These are phyloP conservation scores for Hippocampus guttulatus DNA, from an alignment of 2,113 vertebrate genomes.

Conservation along the genomic window DNA sequence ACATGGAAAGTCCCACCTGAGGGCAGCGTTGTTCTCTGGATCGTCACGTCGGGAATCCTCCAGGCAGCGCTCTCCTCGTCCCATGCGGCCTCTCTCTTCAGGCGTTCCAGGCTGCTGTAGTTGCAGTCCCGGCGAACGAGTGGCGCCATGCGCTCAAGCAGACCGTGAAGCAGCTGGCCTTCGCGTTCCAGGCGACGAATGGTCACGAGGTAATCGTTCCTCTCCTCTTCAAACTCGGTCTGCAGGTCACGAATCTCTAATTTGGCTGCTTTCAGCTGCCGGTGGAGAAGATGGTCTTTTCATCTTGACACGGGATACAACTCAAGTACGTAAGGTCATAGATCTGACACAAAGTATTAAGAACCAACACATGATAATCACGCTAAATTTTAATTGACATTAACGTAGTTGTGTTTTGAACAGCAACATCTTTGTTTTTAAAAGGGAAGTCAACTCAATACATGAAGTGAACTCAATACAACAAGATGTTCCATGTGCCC, in stretches of 20 bases:
- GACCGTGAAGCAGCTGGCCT: constrained; percentile 74
- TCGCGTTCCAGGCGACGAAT: constrained; percentile 80
- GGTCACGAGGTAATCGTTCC: constrained; percentile 79
- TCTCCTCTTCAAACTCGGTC: constrained; percentile 81
- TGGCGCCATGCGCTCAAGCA: constrained; percentile 78
- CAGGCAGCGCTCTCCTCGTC: constrained; percentile 80
- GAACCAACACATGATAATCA: too few relatives aligned
- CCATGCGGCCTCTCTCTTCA: constrained; percentile 76
- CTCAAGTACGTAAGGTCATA: too few relatives aligned
- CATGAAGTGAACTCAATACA: too few relatives aligned
- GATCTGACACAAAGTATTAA: too few relatives aligned
- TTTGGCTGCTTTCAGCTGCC: constrained; percentile 79
- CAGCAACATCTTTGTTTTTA: too few relatives aligned
- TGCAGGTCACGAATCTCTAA: constrained; percentile 86
- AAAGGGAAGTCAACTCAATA: too few relatives aligned
- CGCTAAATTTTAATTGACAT: too few relatives aligned
- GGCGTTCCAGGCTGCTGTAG: constrained; percentile 83
- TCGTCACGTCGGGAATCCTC: constrained; percentile 79
- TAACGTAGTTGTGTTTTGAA: too few relatives aligned
- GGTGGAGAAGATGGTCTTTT: not conserved
- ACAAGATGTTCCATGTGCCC: too few relatives aligned
- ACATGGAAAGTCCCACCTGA: constrained; percentile 67
- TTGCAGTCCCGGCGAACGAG: constrained; percentile 80
- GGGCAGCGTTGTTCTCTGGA: constrained; percentile 79
- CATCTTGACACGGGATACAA: too few relatives aligned